These are phyloP conservation scores for Mongoloraphidia duomilia DNA, from an alignment of 2,888 invertebrate species.

Conservation along the genomic window DNA sequence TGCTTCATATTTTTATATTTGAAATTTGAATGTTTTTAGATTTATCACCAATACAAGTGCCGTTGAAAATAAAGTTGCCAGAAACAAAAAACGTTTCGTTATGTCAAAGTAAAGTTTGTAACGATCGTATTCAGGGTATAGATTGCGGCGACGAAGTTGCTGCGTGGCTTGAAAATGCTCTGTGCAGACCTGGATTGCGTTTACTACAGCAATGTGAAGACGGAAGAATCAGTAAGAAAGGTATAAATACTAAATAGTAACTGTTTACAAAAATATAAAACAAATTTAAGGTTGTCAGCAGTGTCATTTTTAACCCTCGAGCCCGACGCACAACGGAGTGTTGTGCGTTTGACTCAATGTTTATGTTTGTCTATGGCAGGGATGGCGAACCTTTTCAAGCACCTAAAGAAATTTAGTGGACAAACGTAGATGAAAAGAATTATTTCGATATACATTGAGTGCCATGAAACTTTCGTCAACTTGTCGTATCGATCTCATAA, in stretches of 20 bases:
- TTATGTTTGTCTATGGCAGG: no score
- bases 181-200: conserved; percentile 53
- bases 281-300: no score
- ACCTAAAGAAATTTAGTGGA: no score
- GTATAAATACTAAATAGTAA: conserved; percentile 14
- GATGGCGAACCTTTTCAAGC: no score
- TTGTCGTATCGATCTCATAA: no score
- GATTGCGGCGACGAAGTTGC: conserved; percentile 77
- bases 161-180: conserved; percentile 63
- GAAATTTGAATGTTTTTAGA: no score
- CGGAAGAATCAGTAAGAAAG: background rate
- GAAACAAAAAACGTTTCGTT: conserved; percentile 28
- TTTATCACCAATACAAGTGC: conserved; percentile 35
- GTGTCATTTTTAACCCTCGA: no score
- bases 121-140: conserved; percentile 58
- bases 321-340: no score
- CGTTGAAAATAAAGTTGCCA: conserved; percentile 29
- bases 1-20: conserved; percentile 4
- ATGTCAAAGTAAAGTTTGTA: conserved; percentile 76
- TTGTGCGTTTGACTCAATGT: no score
- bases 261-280: conserved; percentile 23
- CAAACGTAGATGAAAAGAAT: no score
- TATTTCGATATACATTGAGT: no score
- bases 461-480: no score
- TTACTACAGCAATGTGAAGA: conserved; percentile 43